phyloP scores from a whole-genome alignment of 2,113 vertebrate genomes.

The Hippocampus comes region DNA sequence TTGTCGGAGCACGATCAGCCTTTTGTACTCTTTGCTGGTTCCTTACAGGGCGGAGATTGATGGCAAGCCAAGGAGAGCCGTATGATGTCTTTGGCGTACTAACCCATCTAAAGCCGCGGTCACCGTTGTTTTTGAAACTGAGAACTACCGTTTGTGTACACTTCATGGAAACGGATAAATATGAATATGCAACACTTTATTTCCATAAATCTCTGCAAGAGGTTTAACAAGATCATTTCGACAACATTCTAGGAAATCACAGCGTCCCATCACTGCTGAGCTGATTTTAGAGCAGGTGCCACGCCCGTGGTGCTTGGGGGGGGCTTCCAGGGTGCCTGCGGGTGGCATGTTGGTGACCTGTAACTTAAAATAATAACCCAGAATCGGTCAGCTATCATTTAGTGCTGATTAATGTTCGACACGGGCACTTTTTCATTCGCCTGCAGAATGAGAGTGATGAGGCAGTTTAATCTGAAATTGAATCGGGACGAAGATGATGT shows the following conservation, averaged over 20 bases:
- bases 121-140: background rate
- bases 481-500: too few species aligned
- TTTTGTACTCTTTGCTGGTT: conserved; percentile 22
- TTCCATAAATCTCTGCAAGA: too few species aligned
- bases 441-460: background rate
- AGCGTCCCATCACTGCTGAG: too few species aligned
- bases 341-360: background rate
- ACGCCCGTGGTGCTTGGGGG: too few species aligned
- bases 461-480: too few species aligned
- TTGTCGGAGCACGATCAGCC: conserved; percentile 54
- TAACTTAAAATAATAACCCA: background rate
- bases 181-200: too few species aligned
- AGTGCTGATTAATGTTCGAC: background rate
- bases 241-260: too few species aligned
- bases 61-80: conserved; percentile 14
- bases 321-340: too few species aligned
- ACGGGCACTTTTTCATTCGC: conserved; percentile 10
- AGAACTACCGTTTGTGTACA: too few species aligned
- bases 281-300: too few species aligned
- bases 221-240: too few species aligned
- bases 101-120: background rate
- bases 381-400: background rate
- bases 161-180: too few species aligned
- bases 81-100: conserved; percentile 3
- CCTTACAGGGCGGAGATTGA: conserved; percentile 6